Conservation (phyloP, 2,797 vertebrate genomes). For the Tauraco hartlaubi region DNA sequence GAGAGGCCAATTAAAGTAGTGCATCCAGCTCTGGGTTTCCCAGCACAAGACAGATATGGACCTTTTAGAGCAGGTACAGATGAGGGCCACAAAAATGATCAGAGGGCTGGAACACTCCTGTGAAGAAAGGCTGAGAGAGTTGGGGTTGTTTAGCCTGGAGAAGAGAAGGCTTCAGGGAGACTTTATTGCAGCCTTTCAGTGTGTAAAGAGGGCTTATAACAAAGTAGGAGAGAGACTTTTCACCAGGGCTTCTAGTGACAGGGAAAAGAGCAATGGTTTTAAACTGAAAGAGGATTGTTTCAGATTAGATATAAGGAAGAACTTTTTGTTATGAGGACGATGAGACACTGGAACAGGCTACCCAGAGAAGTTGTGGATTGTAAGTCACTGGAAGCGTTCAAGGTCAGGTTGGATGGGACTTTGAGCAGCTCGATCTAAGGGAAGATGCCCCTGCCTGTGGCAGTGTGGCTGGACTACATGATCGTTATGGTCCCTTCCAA, state of each 20-base stretch:
- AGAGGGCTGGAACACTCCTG: background rate
- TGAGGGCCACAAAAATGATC: background rate
- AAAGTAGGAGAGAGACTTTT: background rate
- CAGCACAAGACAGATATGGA: background rate
- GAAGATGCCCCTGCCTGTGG: background rate
- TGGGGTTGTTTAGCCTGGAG: background rate
- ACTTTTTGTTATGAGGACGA: accelerated
- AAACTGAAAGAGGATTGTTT: background rate
- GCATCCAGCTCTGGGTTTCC: background rate
- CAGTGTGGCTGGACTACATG: background rate
- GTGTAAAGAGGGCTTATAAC: background rate
- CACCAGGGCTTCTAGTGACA: background rate
- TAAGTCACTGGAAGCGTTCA: background rate
- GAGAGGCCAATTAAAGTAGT: background rate
- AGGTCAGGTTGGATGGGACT: background rate
- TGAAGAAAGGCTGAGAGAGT: background rate
- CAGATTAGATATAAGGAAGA: background rate
- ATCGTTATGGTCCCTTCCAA: background rate
- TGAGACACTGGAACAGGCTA: accelerated
- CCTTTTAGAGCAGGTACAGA: background rate
- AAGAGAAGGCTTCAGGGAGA: background rate
- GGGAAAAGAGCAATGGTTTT: background rate
- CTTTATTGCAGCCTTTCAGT: background rate
- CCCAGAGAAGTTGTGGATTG: accelerated
- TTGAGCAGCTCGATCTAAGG: background rate